Conservation (phyloP, 2,797 vertebrate genomes). For the Alectoris magna region DNA sequence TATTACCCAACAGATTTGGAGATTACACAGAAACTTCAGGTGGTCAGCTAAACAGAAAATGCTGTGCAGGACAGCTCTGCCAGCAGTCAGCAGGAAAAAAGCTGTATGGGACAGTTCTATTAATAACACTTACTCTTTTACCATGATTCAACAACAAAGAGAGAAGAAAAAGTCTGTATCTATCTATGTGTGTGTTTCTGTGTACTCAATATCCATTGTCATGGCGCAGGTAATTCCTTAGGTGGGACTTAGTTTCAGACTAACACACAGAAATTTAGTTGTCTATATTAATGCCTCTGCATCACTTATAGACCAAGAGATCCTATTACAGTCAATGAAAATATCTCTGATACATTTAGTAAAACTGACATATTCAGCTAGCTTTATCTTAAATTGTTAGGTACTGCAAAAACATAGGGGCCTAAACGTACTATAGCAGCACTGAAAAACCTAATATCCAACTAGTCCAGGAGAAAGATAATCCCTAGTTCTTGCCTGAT, state of each 20-base stretch:
- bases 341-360: neutral
- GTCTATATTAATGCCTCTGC: neutral
- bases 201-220: neutral
- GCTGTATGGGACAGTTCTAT: neutral
- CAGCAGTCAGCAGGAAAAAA: slow-evolving; percentile 21
- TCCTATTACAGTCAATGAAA: neutral
- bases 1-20: slow-evolving; percentile 12
- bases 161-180: neutral
- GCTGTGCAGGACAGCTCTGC: neutral
- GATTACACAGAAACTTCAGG: slow-evolving; percentile 16
- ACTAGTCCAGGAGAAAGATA: neutral
- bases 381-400: neutral
- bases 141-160: neutral
- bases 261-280: neutral
- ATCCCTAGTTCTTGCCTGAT: neutral
- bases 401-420: neutral
- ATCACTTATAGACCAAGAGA: neutral
- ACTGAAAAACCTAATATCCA: neutral
- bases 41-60: slow-evolving; percentile 37
- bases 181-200: neutral
- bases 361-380: neutral
- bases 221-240: neutral
- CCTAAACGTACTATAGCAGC: neutral
- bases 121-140: slow-evolving; percentile 3
- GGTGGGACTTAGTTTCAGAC: neutral